Conservation (phyloP, 2,797 vertebrate species). For the Eulemur rubriventer region DNA sequence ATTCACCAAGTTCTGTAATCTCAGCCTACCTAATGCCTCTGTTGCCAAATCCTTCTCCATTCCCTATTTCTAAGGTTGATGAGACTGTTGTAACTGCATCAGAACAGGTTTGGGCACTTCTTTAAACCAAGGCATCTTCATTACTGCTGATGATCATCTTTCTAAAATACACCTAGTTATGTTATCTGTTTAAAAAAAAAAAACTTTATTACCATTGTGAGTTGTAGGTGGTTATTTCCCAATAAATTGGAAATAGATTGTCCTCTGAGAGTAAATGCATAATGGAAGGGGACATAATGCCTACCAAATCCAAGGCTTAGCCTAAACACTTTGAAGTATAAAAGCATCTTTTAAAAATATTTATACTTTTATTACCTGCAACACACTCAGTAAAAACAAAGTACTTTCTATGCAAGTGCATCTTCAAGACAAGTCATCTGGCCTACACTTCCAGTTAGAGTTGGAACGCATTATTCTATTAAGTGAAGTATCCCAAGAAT, state of each 20-base stretch:
- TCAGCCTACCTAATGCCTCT: background rate
- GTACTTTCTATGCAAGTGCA: background rate
- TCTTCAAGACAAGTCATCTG: background rate
- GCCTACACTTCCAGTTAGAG: background rate
- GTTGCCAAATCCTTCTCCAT: background rate
- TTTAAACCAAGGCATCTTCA: background rate
- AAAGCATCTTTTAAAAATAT: slow-evolving; percentile 33
- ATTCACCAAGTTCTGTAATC: background rate
- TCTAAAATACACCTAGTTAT: background rate
- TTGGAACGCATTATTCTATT: too few species aligned
- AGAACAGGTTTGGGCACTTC: background rate
- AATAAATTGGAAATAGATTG: background rate
- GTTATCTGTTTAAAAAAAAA: background rate
- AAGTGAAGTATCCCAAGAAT: too few species aligned
- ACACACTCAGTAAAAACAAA: slow-evolving; percentile 17
- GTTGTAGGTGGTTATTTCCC: background rate
- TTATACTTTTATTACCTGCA: slow-evolving; percentile 33
- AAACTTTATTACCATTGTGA: background rate
- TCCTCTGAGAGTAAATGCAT: background rate
- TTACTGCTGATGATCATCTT: background rate
- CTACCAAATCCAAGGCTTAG: background rate
- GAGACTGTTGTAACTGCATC: background rate
- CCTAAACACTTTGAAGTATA: background rate
- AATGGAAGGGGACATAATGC: background rate
- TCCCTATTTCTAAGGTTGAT: slow-evolving; percentile 14